These are phyloP conservation scores for Calypte anna DNA, from an alignment of 2,113 vertebrate genomes.

Conservation along the genomic window DNA sequence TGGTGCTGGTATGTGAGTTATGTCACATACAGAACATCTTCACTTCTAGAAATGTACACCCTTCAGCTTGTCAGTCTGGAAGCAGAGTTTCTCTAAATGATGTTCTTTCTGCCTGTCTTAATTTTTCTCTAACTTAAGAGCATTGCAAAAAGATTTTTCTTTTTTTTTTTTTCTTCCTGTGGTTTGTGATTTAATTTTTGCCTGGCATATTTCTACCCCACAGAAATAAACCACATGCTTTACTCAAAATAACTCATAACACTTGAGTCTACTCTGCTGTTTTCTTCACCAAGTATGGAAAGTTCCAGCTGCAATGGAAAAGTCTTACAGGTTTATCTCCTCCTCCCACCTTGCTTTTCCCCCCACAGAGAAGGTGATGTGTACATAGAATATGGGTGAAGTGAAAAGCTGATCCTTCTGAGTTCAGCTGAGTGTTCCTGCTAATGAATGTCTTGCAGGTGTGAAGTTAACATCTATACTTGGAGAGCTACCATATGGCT, in stretches of 20 bases:
- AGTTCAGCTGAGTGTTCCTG: background rate
- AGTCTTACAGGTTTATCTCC: background rate
- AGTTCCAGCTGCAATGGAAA: background rate
- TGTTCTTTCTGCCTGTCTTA: background rate
- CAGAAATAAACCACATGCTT: background rate
- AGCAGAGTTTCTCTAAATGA: background rate
- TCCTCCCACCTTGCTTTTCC: background rate
- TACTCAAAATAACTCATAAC: background rate
- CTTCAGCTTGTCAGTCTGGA: background rate
- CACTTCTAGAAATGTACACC: background rate
- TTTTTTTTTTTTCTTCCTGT: background rate
- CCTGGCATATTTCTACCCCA: background rate
- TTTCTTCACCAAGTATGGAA: background rate
- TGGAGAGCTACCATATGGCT: slow-evolving; percentile 24
- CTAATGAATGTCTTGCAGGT: slow-evolving; percentile 35
- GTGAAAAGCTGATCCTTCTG: background rate
- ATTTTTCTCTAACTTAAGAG: background rate
- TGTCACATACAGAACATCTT: background rate
- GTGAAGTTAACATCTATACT: slow-evolving; percentile 7
- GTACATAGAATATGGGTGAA: background rate
- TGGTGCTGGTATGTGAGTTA: background rate
- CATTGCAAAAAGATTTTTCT: background rate
- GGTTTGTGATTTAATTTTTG: background rate
- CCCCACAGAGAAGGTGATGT: background rate
- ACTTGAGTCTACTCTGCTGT: background rate